These are phyloP conservation scores for Vanessa atalanta DNA, from an alignment of 1,140 invertebrate species.

Conservation along the genomic window DNA sequence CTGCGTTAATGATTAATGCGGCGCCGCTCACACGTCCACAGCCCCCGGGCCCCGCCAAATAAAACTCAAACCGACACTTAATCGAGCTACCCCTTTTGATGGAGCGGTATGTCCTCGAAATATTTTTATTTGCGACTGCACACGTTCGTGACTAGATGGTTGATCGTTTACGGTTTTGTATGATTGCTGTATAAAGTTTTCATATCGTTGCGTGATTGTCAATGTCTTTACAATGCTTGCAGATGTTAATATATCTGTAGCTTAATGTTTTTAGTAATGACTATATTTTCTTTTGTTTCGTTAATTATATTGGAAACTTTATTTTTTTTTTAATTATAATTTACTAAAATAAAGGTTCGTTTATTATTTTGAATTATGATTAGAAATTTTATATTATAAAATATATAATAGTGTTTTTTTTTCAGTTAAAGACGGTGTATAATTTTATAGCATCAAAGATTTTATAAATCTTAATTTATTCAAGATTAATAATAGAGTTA, in stretches of 20 bases:
- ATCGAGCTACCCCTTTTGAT: slow-evolving; percentile 78
- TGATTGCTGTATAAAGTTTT: slow-evolving; percentile 26
- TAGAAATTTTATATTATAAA: no score
- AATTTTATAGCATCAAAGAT: no score
- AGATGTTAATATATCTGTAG: not conserved
- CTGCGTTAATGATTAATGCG: slow-evolving; percentile 80
- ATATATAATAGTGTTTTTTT: no score
- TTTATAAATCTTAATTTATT: no score
- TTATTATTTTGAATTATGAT: no score
- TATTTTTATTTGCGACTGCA: slow-evolving; percentile 66
- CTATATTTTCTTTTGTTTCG: not conserved
- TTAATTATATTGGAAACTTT: not conserved
- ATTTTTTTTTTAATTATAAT: not conserved
- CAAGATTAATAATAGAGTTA: no score
- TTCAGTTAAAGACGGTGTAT: no score
- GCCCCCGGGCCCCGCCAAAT: slow-evolving; percentile 54
- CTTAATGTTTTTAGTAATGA: not conserved
- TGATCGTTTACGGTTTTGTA: slow-evolving; percentile 29
- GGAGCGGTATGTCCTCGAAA: slow-evolving; percentile 64
- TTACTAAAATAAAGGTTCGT: no score
- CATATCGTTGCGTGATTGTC: slow-evolving; percentile 2
- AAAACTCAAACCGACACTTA: slow-evolving; percentile 76
- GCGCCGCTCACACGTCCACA: slow-evolving; percentile 70
- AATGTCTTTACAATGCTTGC: slow-evolving; percentile 7
- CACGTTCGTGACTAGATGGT: slow-evolving; percentile 52